Evolutionary conservation across 2,113 vertebrate species (phyloP), one percentile per base, ranked within the genome.

Genomic region (Guaruba guarouba): DNA sequence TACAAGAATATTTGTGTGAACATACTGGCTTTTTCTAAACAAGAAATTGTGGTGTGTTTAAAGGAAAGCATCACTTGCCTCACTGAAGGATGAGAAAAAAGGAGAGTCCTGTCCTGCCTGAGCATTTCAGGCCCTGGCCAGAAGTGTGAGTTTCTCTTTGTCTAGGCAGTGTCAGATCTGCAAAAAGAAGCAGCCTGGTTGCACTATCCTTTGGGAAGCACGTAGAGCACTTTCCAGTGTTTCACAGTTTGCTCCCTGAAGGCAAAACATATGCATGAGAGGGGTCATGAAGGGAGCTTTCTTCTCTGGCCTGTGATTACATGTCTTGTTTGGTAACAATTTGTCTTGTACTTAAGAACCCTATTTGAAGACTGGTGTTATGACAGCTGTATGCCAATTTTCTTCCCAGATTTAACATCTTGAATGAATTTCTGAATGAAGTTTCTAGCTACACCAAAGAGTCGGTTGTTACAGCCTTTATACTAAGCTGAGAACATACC

Each of bases 371-470:
- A 78, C 82, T 81, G 69, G 63, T 84, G 37, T 92, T 94, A 52
- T 79, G 81, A 87, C 89, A 95, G 64, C 88, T 89, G 86, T 64
- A 71, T 71, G 63, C 57, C 95, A 75, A 82, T 91, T 86, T 86
- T 88, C 75, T 84, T 88, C 48, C 37, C 24, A 89, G 51, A 64
- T 84, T 81, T 71, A 88, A 82, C 35, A 73, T 68, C 68, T 75
- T 71, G 48, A 81, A 81, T 48, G 41, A 71, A 88, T 93, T 93
- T 24, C 75, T 88, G 68, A 92, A 64, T 48, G 6, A 86, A 64
- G 18, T 90, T 87, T 91, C 49, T 33, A 66, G 37, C n/a, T 70
- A 51, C 2, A 5, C 46, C 54, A 61, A 69, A 67, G 52, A 85
- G 25, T 89, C 44, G 46, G 13, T 83, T 83, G n/a, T 90, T 88